Base-by-base conservation (phyloP, 2,888 invertebrate genomes). In the Cacoxenus indagator region DNA sequence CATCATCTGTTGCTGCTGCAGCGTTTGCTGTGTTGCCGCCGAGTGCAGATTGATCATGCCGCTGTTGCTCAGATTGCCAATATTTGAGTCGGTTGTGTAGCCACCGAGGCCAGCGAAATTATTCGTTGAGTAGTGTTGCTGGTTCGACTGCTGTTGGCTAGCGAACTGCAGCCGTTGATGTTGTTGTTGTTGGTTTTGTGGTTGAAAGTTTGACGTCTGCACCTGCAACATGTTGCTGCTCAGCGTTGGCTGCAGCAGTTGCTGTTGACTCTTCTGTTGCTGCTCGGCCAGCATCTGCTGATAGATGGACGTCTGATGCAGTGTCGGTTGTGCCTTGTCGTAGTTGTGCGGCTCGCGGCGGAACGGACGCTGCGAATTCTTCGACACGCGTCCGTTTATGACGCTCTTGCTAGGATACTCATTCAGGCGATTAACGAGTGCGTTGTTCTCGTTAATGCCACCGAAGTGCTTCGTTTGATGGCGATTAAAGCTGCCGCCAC, bases 281-380 rank as follows among this genome's bases (percentile, higher is more conserved):
- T 87, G 85, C 72, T 88, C 88, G 8, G 87, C 87, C 65, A 89
- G 68, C 85, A 88, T 86, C 79, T 88, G 88, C 69, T 88, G 88
- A 75, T 88, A 89, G n/a, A 89, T 81, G n/a, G 78, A 85, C 1
- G 89, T 89, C 81, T 88, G 88, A 70, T 89, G 88, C 69, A 85
- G 57, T n/a, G 88, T 88, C 22, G 89, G 88, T 74, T 87, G 87
- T 17, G 87, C 87, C 79, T 88, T 89, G 72, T 88, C 89, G 68
- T 88, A 88, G 70, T 89, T 89, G 68, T 88, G 88, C n/a, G 87
- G 87, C 75, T 88, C 88, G 5, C 88, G 85, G 31, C 86, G 84
- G 67, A 77, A 82, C 0, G 84, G 83, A 48, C 87, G 77, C 68
- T 85, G 84, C 6, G 81, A 82, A 54, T 73, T 84, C 71, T 88